A percentile compares a stretch with the other conserved stretches of the same genome.
Conservation (phyloP, 2,797 vertebrate genomes). For the Chaetodon trifasciatus region DNA sequence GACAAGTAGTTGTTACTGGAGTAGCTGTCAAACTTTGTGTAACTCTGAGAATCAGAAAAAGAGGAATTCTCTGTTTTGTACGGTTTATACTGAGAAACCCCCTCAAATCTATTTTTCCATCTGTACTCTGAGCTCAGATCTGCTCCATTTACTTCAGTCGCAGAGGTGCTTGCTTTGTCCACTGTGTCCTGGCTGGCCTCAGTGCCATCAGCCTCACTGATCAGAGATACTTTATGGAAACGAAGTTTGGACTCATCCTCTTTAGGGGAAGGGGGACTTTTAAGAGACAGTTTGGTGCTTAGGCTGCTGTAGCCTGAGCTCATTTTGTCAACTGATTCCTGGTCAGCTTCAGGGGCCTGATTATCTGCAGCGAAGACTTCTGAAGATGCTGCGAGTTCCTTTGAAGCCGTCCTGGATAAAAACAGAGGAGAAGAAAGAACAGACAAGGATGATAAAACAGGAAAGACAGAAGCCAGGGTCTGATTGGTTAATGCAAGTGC, state of each 20-base stretch:
- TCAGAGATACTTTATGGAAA: constrained; percentile 86
- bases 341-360: constrained; percentile 9
- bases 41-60: constrained; percentile 35
- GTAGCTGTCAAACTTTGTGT: constrained; percentile 23
- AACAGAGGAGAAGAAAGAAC: constrained; percentile 6
- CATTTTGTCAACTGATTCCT: constrained; percentile 64
- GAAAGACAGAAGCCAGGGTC: neutral
- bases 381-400: constrained; percentile 11
- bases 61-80: neutral
- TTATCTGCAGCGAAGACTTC: constrained; percentile 39
- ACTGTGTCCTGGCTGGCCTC: neutral
- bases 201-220: constrained; percentile 37
- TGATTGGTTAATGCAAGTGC: neutral
- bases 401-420: constrained; percentile 52
- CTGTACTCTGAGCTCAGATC: constrained; percentile 19
- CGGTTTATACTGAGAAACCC: constrained; percentile 43
- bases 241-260: constrained; percentile 74
- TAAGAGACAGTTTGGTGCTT: constrained; percentile 81
- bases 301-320: constrained; percentile 69
- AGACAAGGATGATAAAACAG: constrained; percentile 1
- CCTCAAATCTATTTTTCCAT: constrained; percentile 69
- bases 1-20: neutral
- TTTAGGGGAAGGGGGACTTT: constrained; percentile 3
- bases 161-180: constrained; percentile 9
- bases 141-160: constrained; percentile 8